Percentiles rank a stretch among this genome's conserved stretches.
phyloP scores from a whole-genome alignment of 2,113 vertebrate species.

The Beaufortia kweichowensis region DNA sequence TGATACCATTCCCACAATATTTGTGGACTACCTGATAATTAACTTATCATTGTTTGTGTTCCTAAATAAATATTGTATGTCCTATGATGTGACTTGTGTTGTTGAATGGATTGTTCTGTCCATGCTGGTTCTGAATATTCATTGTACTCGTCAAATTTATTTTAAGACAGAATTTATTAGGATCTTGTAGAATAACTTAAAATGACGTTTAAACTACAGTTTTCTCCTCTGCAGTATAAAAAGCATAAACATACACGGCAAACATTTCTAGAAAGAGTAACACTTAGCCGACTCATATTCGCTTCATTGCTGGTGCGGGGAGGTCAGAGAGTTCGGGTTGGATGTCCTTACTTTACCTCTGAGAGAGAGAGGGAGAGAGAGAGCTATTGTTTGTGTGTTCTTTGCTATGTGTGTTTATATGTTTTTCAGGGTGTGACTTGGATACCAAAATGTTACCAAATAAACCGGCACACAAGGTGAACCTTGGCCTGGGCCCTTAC shows the following conservation, averaged over 20 bases:
- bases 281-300: neutral
- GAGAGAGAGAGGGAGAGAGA: conserved; percentile 18
- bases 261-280: conserved; percentile 17
- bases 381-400: conserved; percentile 23
- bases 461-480: conserved; percentile 49
- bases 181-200: too few species aligned
- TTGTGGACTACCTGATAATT: conserved; percentile 88
- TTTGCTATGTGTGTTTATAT: conserved; percentile 30
- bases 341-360: conserved; percentile 59
- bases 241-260: conserved; percentile 22
- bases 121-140: neutral
- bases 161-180: too few species aligned
- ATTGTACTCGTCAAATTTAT: neutral
- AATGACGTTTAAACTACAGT: too few species aligned
- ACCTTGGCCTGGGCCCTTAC: conserved; percentile 12
- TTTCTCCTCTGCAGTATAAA: neutral
- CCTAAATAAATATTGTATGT: conserved; percentile 88
- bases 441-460: conserved; percentile 44
- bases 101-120: neutral
- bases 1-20: conserved; percentile 87
- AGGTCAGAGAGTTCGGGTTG: conserved; percentile 57
- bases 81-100: conserved; percentile 43
- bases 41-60: conserved; percentile 88
- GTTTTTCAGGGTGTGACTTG: conserved; percentile 51
- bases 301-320: conserved; percentile 15